Percentiles rank a stretch among this genome's conserved stretches.
Conservation (phyloP, 2,113 vertebrate genomes). For the Eupsittula cactorum region DNA sequence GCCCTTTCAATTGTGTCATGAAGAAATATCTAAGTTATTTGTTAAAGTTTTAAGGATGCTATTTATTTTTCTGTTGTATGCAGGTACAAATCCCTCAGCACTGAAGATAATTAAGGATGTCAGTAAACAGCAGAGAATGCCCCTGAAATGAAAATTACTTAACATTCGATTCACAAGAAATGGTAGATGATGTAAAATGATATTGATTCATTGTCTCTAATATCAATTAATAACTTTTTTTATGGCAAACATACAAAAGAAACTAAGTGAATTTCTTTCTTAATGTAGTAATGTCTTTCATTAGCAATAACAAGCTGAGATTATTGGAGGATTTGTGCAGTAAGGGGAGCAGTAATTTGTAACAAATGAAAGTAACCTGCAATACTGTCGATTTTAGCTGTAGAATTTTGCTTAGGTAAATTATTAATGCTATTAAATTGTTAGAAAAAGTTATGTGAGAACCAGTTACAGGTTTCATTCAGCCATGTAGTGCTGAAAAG, state of each 20-base stretch:
- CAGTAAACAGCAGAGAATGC: neutral
- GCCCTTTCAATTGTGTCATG: accelerated
- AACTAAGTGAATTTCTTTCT: neutral
- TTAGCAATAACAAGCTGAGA: conserved; percentile 39
- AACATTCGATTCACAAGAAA: neutral
- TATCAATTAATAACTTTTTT: neutral
- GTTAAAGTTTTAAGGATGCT: neutral
- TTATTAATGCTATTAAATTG: conserved; percentile 13
- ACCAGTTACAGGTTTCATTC: neutral
- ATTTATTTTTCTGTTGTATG: neutral
- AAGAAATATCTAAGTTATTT: neutral
- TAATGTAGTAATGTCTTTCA: conserved; percentile 18
- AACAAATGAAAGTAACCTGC: conserved; percentile 18
- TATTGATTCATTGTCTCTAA: neutral
- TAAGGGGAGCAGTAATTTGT: conserved; percentile 1
- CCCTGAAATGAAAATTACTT: conserved; percentile 10
- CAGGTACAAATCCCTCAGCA: neutral
- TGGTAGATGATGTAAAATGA: neutral
- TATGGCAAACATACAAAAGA: neutral
- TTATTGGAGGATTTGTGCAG: conserved; percentile 14
- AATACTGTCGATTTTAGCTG: neutral
- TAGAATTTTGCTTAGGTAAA: conserved; percentile 15
- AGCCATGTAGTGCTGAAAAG: neutral
- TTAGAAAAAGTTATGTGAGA: neutral
- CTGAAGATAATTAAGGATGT: neutral